Percentiles rank a stretch among this genome's conserved stretches.
These are phyloP conservation scores for Nymphalis polychloros DNA, from an alignment of 2,888 invertebrate genomes.

Conservation along the genomic window DNA sequence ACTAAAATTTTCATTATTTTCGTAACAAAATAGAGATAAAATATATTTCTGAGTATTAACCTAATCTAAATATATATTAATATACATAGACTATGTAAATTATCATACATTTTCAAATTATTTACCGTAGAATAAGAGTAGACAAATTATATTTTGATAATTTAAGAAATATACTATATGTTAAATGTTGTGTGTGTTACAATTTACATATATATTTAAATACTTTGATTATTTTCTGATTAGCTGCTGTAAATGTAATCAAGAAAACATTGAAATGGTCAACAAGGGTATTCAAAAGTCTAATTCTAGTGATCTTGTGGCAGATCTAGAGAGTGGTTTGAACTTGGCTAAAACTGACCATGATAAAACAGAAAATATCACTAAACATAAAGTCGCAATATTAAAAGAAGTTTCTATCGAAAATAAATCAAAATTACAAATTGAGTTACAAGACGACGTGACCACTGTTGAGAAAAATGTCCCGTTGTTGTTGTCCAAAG, in stretches of 20 bases:
- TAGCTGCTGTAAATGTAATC: constrained; percentile 2
- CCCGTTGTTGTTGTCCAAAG: not conserved
- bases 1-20: not conserved
- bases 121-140: too few relatives aligned
- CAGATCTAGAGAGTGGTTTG: too few relatives aligned
- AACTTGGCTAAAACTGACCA: constrained; percentile 4
- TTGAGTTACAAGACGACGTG: not conserved
- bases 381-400: constrained; percentile 25
- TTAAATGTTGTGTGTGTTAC: too few relatives aligned
- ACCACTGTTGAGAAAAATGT: not conserved
- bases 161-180: too few relatives aligned
- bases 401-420: constrained; percentile 15
- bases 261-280: not conserved
- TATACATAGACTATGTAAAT: too few relatives aligned
- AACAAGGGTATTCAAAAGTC: constrained; percentile 21
- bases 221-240: not conserved
- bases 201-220: not conserved
- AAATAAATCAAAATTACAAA: constrained; percentile 1
- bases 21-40: not conserved
- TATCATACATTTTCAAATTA: too few relatives aligned
- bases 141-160: too few relatives aligned
- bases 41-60: not conserved
- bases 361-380: constrained; percentile 5
- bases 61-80: too few relatives aligned
- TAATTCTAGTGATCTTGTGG: not conserved